Conservation (phyloP, 35 echinoderm and acorn worm genomes). For the Strongylocentrotus purpuratus region DNA sequence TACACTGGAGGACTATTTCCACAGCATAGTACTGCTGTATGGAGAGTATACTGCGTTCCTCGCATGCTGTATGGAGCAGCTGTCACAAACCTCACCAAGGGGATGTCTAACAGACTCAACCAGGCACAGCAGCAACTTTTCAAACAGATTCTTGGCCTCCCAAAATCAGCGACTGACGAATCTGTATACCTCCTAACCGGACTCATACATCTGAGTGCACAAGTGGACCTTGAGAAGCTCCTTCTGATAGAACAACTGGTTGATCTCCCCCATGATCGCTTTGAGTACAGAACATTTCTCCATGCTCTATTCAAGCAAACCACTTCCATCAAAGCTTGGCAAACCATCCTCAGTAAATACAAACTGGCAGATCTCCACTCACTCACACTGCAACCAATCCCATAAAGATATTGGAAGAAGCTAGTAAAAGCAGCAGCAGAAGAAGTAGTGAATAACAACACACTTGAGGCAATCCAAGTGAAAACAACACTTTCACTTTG, state of each 20-base stretch:
- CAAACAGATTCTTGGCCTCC: constrained; percentile 16
- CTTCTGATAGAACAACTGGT: not conserved
- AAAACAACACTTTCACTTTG: not conserved
- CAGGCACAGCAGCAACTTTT: not conserved
- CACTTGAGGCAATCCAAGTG: not conserved
- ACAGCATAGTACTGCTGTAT: too few species aligned
- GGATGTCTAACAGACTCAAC: not conserved
- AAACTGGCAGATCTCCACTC: not conserved
- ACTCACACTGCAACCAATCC: not conserved
- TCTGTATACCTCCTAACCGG: not conserved
- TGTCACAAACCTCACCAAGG: too few species aligned
- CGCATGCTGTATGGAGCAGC: too few species aligned
- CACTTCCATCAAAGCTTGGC: not conserved
- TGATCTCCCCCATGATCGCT: not conserved
- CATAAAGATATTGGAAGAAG: not conserved
- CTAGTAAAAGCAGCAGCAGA: not conserved
- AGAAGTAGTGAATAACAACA: not conserved
- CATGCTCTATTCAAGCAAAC: not conserved
- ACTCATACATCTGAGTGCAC: not conserved
- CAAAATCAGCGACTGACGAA: not conserved
- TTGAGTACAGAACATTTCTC: not conserved
- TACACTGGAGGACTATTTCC: too few species aligned
- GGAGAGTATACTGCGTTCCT: too few species aligned
- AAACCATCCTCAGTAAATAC: not conserved
- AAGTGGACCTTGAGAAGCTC: not conserved